These are phyloP conservation scores for Margaritifera margaritifera DNA, from an alignment of 2,888 invertebrate species.

Conservation along the genomic window DNA sequence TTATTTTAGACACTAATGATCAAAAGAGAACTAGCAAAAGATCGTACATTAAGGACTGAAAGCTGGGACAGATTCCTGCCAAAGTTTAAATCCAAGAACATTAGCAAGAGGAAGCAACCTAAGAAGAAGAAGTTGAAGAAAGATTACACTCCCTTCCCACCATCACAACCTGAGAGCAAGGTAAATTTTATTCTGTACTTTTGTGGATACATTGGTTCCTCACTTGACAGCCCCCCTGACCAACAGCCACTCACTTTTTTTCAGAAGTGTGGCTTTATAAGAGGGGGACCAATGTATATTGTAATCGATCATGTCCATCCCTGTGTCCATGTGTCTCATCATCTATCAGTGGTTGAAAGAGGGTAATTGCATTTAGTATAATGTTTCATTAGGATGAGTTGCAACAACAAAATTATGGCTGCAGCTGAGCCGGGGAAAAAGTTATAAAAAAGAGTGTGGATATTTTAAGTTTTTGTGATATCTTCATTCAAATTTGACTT, in stretches of 20 bases:
- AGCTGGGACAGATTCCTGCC: constrained; percentile 98
- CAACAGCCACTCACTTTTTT: background rate
- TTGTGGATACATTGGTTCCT: background rate
- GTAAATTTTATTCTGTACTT: constrained; percentile 69
- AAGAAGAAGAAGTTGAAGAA: constrained; percentile 92
- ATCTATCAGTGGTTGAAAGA: too few relatives aligned
- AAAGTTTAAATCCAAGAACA: constrained; percentile 91
- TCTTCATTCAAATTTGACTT: too few relatives aligned
- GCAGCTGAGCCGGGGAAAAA: too few relatives aligned
- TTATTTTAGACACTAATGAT: constrained; percentile 92
- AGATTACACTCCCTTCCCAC: constrained; percentile 98
- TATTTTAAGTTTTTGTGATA: too few relatives aligned
- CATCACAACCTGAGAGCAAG: constrained; percentile 92
- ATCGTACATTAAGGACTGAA: constrained; percentile 91
- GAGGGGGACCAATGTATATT: too few relatives aligned
- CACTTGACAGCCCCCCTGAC: too few relatives aligned
- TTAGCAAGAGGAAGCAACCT: constrained; percentile 89
- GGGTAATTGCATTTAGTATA: too few relatives aligned
- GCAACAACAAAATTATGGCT: too few relatives aligned
- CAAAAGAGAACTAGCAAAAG: constrained; percentile 93
- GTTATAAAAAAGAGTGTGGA: too few relatives aligned
- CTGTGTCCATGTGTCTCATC: too few relatives aligned
- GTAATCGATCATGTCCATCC: too few relatives aligned
- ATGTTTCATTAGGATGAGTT: too few relatives aligned
- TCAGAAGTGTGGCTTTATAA: background rate